A percentile compares a stretch with the other conserved stretches of the same genome.
Evolutionary conservation across 2,797 vertebrate species (phyloP).

Genomic region (Pantherophis vulpinus): DNA sequence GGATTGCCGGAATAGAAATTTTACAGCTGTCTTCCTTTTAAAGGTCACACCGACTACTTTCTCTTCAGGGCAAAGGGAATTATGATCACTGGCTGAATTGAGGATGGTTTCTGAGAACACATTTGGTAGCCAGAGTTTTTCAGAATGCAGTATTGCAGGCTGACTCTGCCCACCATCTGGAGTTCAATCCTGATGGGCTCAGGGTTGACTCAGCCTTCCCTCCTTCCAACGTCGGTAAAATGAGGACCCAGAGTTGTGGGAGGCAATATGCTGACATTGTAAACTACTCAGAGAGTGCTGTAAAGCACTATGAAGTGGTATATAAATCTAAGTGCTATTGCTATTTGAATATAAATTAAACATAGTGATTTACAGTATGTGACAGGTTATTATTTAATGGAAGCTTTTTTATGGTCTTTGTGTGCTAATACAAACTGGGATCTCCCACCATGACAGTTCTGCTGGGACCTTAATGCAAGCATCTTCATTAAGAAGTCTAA

Average conservation of each 20-base stretch:
- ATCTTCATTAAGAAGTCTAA: neutral
- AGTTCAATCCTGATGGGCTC: too few species aligned
- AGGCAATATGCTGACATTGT: too few species aligned
- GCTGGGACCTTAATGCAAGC: neutral
- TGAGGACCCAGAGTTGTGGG: too few species aligned
- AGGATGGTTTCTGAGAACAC: conserved; percentile 21
- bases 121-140: conserved; percentile 3
- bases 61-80: conserved; percentile 28
- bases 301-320: neutral
- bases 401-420: neutral
- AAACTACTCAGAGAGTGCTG: neutral
- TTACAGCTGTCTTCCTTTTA: conserved; percentile 36
- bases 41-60: conserved; percentile 28
- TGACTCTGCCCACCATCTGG: too few species aligned
- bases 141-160: too few species aligned
- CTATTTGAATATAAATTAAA: too few species aligned
- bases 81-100: conserved; percentile 12
- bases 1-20: conserved; percentile 40
- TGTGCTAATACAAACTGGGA: neutral
- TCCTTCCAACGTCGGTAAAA: too few species aligned
- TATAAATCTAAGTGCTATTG: too few species aligned
- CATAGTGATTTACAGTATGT: neutral
- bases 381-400: conserved; percentile 2
- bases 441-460: neutral
- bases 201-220: too few species aligned